Conservation (phyloP, 2,888 invertebrate genomes). For the Cyaniris semiargus region DNA sequence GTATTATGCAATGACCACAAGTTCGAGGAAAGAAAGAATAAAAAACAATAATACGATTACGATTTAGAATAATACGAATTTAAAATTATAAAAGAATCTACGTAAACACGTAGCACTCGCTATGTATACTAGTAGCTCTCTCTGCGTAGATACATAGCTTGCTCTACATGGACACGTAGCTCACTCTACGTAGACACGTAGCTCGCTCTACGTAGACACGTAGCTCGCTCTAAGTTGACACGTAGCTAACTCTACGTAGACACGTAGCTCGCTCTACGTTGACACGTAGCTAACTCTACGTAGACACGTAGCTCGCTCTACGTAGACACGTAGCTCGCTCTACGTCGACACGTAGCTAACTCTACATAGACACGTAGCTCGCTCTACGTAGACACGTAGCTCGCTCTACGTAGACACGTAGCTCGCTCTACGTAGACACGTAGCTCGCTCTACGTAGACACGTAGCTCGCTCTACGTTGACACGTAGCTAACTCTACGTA, state of each 20-base stretch:
- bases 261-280: too few relatives aligned
- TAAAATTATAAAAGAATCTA: neutral
- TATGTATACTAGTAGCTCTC: neutral
- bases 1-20: slow-evolving; percentile 12
- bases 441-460: too few relatives aligned
- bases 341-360: neutral
- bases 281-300: neutral
- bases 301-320: neutral
- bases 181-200: neutral
- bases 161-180: neutral
- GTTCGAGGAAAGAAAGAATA: neutral
- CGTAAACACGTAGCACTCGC: too few relatives aligned
- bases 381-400: neutral
- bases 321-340: neutral
- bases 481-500: too few relatives aligned
- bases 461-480: too few relatives aligned
- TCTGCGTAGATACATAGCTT: neutral
- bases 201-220: neutral
- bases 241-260: neutral
- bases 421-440: too few relatives aligned
- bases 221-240: neutral
- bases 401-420: too few relatives aligned
- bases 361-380: neutral
- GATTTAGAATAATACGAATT: neutral
- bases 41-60: neutral